phyloP scores from a whole-genome alignment of 2,888 invertebrate genomes.

The Aelia acuminata region DNA sequence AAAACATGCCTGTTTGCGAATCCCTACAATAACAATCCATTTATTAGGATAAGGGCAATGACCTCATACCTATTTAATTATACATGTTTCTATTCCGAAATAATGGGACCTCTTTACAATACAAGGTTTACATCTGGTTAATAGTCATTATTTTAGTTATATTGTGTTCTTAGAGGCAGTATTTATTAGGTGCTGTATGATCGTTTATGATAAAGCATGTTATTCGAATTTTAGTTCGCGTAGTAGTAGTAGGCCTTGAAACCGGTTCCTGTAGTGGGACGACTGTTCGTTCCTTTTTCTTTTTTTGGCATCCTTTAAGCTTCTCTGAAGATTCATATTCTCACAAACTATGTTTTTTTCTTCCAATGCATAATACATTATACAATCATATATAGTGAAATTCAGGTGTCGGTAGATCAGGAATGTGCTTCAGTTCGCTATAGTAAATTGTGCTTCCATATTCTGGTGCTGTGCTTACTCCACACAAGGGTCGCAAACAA shows the following conservation, averaged over 20 bases:
- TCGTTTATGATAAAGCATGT: neutral
- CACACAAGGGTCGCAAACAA: no score
- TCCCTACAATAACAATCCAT: neutral
- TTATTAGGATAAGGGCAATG: neutral
- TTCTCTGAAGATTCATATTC: neutral
- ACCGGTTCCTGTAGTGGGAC: neutral
- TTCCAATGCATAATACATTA: no score
- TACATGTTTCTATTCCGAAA: no score
- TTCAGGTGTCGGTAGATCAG: no score
- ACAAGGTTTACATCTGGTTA: no score
- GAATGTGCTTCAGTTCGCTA: neutral
- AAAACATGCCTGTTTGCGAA: neutral
- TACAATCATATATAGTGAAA: no score
- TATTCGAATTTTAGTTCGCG: constrained; percentile 1
- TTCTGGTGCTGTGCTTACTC: no score
- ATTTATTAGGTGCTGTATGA: neutral
- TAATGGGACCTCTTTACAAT: no score
- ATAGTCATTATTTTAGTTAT: no score
- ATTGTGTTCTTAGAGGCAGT: neutral
- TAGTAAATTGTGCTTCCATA: no score
- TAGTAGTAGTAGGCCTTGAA: neutral
- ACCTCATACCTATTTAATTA: no score
- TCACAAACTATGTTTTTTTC: no score
- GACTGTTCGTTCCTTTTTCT: neutral
- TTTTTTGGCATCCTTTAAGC: neutral